Evolutionary conservation across 2,797 vertebrate genomes (phyloP), one percentile per base, ranked within the genome.

Genomic region (Poecilia velifera): DNA sequence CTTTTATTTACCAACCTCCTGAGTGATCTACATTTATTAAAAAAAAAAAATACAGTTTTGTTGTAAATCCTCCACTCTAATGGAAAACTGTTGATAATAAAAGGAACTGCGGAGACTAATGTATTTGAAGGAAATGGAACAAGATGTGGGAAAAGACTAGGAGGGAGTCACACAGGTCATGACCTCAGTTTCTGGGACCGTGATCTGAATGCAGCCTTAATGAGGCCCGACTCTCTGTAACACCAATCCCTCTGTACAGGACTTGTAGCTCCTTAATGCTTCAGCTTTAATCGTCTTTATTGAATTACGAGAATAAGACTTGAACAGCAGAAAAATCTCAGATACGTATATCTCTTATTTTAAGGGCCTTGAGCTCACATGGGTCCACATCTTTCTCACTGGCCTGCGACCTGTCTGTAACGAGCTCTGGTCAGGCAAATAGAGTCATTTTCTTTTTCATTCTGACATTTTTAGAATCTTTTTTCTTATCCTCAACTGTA

Each of bases 41-140:
- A 51, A 73, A 53, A 51, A 73, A 53, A 73, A 53, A 51, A 18
- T 5, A 45, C n/a, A 10, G 31, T 1, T 47, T 34, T 47, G 18
- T 28, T 36, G 62, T 49, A 36, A 62, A 34, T 7, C 57, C 55
- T 64, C 28, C 43, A 25, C n/a, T 12, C 7, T 28, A 36, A 62
- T 22, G 73, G 1, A 68, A 78, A 4, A 59, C 1, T 18, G 53
- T 45, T 6, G 79, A 79, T 85, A 34, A 84, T 49, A 13, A 55
- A 77, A 20, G 28, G 66, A 14, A 45, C 25, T 46, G 39, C 45
- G 4, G 47, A 77, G 53, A 45, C 51, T 12, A 70, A 81, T 75
- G 72, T 82, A 88, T 82, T 84, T 90, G 86, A 82, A 91, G 90
- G 90, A 94, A 92, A 82, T 87, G 77, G 74, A 84, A 57, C 70